Percentiles rank a stretch among this genome's conserved stretches.
These are phyloP conservation scores for Lerema accius DNA, from an alignment of 1,140 invertebrate species.

Conservation along the genomic window DNA sequence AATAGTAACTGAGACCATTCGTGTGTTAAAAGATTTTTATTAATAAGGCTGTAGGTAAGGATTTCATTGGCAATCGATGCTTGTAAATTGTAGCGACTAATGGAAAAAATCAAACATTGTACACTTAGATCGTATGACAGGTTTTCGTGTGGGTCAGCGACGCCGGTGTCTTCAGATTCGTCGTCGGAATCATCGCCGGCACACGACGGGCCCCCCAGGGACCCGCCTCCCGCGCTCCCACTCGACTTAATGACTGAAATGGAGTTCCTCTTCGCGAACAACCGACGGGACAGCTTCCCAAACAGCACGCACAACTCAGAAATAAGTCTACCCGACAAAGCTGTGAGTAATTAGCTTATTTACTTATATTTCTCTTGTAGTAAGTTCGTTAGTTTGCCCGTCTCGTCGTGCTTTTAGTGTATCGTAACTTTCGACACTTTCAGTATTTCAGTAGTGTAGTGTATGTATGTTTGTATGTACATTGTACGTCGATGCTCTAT, in stretches of 20 bases:
- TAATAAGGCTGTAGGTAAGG: no score
- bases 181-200: constrained; percentile 61
- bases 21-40: no score
- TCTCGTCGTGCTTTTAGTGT: constrained; percentile 45
- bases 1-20: no score
- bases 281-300: constrained; percentile 61
- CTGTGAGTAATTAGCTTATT: constrained; percentile 52
- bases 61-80: neutral
- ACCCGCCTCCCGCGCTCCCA: constrained; percentile 52
- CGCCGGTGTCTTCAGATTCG: constrained; percentile 73
- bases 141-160: constrained; percentile 68
- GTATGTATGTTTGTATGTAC: neutral
- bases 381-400: constrained; percentile 33
- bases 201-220: constrained; percentile 45
- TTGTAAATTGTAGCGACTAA: neutral
- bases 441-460: constrained; percentile 24
- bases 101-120: constrained; percentile 16
- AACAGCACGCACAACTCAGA: constrained; percentile 54
- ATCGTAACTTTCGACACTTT: constrained; percentile 42
- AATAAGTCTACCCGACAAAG: constrained; percentile 60
- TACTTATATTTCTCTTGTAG: constrained; percentile 1
- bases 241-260: constrained; percentile 71
- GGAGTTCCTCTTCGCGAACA: constrained; percentile 63
- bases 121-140: constrained; percentile 40
- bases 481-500: constrained; percentile 12